Base-by-base conservation (phyloP, 2,113 vertebrate species). In the Leptodactylus fuscus region DNA sequence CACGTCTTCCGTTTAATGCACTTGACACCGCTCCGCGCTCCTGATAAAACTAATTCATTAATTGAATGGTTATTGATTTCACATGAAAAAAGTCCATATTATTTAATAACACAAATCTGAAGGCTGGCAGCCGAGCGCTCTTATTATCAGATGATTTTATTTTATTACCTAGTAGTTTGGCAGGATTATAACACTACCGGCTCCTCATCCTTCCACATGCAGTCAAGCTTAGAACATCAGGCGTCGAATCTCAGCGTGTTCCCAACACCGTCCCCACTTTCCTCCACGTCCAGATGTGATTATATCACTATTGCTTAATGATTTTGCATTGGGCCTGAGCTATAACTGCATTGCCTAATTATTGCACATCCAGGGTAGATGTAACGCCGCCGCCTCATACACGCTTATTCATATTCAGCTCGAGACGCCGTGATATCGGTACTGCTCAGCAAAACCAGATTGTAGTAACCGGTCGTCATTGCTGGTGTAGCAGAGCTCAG, bases 41-140 rank as follows among this genome's bases (percentile, higher is more conserved):
- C 62, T 53, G 81, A 82, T 82, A 82, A 82, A 82, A 71, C 81
- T 82, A 82, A 82, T 82, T 82, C 62, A 82, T 82, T 82, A 82
- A 82, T 82, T 82, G 81, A 82, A 82, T 82, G 81, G 24, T 70
- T 82, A 82, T 82, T 82, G 81, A 82, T 82, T 71, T 71, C 77
- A 51, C 65, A 69, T 71, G 81, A 82, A 65, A 81, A 82, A 82
- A 53, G 48, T 55, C 44, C 82, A 69, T 73, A 69, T 85, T 85
- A 85, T 85, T 85, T 85, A 85, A 78, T 85, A 69, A 69, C 5
- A 82, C 20, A 18, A 38, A 53, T 85, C 44, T 85, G 65, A 51
- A 49, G 29, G 20, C 73, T 76, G 73, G 41, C 83, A 85, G 74
- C 55, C 36, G 55, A 36, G 51, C 75, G 83, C 74, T 67, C 46